Percentiles rank a stretch among this genome's conserved stretches.
Evolutionary conservation across 2,888 invertebrate species (phyloP).

Genomic region (Andricus quercusramuli): DNA sequence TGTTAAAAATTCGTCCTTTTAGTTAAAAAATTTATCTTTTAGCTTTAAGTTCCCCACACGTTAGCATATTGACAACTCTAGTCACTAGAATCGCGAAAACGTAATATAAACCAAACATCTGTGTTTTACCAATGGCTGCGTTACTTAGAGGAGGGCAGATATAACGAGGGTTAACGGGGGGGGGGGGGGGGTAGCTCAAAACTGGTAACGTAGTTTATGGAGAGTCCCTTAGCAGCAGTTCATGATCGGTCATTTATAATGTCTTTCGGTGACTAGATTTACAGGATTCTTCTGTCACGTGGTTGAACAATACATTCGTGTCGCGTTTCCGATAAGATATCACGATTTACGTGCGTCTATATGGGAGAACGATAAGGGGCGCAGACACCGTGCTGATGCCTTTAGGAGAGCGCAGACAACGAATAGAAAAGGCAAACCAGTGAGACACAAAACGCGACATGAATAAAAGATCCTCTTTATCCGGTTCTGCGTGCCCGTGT

Average conservation of each 20-base stretch:
- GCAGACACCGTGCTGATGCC: constrained; percentile 15
- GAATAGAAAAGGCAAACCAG: constrained; percentile 12
- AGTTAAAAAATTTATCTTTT: too few relatives aligned
- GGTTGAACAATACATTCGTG: constrained; percentile 25
- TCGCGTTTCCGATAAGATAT: constrained; percentile 29
- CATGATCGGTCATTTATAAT: constrained; percentile 17
- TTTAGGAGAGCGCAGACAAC: constrained; percentile 10
- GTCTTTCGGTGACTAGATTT: constrained; percentile 5
- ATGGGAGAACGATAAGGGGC: constrained; percentile 20
- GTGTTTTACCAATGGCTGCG: too few relatives aligned
- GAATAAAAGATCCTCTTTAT: constrained; percentile 40
- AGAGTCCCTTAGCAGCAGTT: neutral
- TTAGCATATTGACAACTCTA: too few relatives aligned
- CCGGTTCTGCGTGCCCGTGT: constrained; percentile 20
- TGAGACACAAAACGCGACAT: neutral
- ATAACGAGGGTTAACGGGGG: too few relatives aligned
- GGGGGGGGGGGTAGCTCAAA: too few relatives aligned
- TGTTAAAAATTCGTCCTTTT: too few relatives aligned
- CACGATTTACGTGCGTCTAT: constrained; percentile 22
- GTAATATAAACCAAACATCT: too few relatives aligned
- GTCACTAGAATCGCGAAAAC: too few relatives aligned
- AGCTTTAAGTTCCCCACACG: too few relatives aligned
- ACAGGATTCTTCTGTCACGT: constrained; percentile 5
- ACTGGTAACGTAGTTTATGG: too few relatives aligned
- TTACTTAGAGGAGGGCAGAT: too few relatives aligned